Base-by-base conservation (phyloP, 2,888 invertebrate genomes). In the Drosophila koepferae region DNA sequence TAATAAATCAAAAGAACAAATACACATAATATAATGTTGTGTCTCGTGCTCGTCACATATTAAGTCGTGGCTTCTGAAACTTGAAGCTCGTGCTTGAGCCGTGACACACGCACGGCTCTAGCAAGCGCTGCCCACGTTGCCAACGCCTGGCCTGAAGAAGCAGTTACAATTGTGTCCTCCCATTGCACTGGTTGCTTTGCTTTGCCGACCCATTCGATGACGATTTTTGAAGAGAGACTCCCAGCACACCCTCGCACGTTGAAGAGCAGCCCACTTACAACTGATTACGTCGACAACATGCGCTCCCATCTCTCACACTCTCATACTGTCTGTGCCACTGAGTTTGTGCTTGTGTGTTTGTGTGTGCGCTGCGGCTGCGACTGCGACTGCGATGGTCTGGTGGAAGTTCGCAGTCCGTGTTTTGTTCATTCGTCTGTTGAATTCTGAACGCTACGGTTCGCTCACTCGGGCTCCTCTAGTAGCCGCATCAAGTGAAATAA, bases 341-440 rank as follows among this genome's bases (percentile, higher is more conserved):
- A 53, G 43, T 20, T 18, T 56, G 55, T 23, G 49, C 59, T 58
- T 54, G 38, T 63, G 43, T 58, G 59, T 28, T 34, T 74, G 61
- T 54, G 41, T 61, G 40, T 61, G 59, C n/a, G 38, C 23, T 49
- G 63, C 63, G 62, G 8, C 55, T 63, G 77, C 71, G 77, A 61
- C 78, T 54, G 76, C 67, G 76, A 77, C 76, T 66, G 70, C 80
- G 72, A 77, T 89, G 87, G 82, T 84, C 72, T 80, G 89, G 64
- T 82, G 77, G 88, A 74, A 80, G 88, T 81, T 81, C 71, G 74
- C 72, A 56, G 83, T 79, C 78, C 85, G 80, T 86, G 80, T 82
- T 78, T 75, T 88, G 87, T 92, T 92, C 92, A 92, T 92, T 92
- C 92, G 92, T 91, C 92, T 91, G 90, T 91, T 91, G 92, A 92